Conservation (phyloP, 2,113 vertebrate genomes). For the Myotis davidii region DNA sequence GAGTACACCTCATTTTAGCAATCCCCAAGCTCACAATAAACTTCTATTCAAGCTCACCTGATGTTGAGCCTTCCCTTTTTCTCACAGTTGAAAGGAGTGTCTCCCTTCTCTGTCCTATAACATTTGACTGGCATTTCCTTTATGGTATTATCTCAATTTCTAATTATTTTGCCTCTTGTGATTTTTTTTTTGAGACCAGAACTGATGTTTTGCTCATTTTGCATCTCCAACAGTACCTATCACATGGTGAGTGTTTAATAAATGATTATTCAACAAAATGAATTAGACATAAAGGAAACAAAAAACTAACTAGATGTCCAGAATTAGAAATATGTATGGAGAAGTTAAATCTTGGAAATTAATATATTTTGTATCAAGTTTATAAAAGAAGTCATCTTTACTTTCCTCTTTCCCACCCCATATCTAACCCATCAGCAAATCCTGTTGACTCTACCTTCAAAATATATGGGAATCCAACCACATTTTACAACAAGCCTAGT, state of each 20-base stretch:
- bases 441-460: background rate
- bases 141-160: background rate
- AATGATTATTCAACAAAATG: background rate
- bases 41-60: background rate
- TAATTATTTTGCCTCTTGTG: background rate
- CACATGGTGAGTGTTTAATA: background rate
- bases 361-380: background rate
- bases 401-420: background rate
- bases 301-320: background rate
- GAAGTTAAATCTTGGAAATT: background rate
- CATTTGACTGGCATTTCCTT: background rate
- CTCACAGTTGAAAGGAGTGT: background rate
- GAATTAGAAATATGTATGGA: background rate
- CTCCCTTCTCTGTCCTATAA: background rate
- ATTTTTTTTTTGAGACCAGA: background rate
- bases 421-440: background rate
- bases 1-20: background rate
- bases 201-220: background rate
- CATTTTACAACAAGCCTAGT: background rate
- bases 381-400: background rate
- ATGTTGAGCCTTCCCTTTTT: background rate
- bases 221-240: background rate
- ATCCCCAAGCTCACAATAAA: background rate
- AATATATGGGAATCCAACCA: background rate
- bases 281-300: background rate